Evolutionary conservation across 2,113 vertebrate genomes (phyloP), one percentile per base, ranked within the genome.

Genomic region (Danionella cerebrum): DNA sequence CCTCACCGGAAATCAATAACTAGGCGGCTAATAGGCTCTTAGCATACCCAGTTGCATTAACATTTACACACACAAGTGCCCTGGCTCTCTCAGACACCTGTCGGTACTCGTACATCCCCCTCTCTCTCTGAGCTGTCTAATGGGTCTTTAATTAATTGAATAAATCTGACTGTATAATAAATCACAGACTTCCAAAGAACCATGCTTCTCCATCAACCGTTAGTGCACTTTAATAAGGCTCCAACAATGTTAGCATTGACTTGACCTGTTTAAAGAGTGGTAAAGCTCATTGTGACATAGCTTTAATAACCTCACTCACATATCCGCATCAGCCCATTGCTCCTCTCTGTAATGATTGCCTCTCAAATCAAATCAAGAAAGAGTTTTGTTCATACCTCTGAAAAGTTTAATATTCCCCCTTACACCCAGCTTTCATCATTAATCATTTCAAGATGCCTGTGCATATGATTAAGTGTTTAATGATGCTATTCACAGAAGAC

Each of bases 201-300:
- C 36, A 22, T 50, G 42, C 12, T 21, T 39, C 53, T 70, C 67
- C 53, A 62, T 50, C 67, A 57, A 70, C 72, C 50, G 60, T 70
- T 73, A 54, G 60, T 57, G 44, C 70, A 69, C 70, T 71, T 62
- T 52, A 68, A 76, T 67, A 50, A 64, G 21, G 52, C 27, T 27
- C 27, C 16, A 52, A 76, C 65, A 63, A 6, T 51, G 60, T 76
- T 76, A 73, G 75, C 71, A 76, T 76, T 47, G 71, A 73, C 67
- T 68, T 33, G 50, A 36, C 70, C 62, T 19, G 54, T 35, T 36
- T 59, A 19, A 27, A 50, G 39, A 44, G 27, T 35, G 31, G 33
- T 47, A 69, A 62, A 58, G 59, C 70, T 67, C 55, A 71, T 36
- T 44, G 39, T 11, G 54, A 48, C 53, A 51, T 35, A 21, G 65